Percentiles rank a stretch among this genome's conserved stretches.
These are phyloP conservation scores for Drosophila santomea DNA, from an alignment of 1,140 invertebrate species.

Conservation along the genomic window DNA sequence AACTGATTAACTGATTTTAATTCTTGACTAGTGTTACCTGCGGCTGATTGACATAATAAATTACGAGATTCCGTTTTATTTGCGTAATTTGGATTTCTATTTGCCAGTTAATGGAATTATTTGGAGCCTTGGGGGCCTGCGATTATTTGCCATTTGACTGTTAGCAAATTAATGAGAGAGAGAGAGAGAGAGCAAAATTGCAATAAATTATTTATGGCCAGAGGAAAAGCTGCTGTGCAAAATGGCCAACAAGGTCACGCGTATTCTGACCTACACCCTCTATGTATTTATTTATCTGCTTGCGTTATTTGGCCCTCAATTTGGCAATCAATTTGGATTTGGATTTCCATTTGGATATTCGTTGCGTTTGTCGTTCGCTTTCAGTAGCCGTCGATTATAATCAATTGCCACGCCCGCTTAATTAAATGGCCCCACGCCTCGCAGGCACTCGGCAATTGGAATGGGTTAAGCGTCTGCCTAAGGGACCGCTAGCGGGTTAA, in stretches of 20 bases:
- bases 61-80: conserved; percentile 10
- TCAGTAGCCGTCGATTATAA: conserved; percentile 56
- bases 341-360: conserved; percentile 65
- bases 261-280: conserved; percentile 19
- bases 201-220: conserved; percentile 32
- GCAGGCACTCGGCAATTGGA: conserved; percentile 45
- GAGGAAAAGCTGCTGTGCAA: conserved; percentile 13
- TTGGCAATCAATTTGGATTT: conserved; percentile 76
- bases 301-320: conserved; percentile 36
- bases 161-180: conserved; percentile 20
- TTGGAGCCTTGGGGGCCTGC: conserved; percentile 5
- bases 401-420: conserved; percentile 70
- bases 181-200: not conserved
- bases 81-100: conserved; percentile 8
- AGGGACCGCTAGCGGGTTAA: not conserved
- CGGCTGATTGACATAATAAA: conserved; percentile 17
- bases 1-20: not conserved
- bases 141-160: conserved; percentile 20
- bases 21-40: not conserved
- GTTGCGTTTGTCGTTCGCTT: conserved; percentile 54
- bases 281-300: conserved; percentile 4
- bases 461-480: not conserved
- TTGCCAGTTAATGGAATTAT: conserved; percentile 25
- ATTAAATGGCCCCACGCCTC: conserved; percentile 59
- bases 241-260: conserved; percentile 56